Conservation (phyloP, 2,888 invertebrate genomes). For the Chesias legatella region DNA sequence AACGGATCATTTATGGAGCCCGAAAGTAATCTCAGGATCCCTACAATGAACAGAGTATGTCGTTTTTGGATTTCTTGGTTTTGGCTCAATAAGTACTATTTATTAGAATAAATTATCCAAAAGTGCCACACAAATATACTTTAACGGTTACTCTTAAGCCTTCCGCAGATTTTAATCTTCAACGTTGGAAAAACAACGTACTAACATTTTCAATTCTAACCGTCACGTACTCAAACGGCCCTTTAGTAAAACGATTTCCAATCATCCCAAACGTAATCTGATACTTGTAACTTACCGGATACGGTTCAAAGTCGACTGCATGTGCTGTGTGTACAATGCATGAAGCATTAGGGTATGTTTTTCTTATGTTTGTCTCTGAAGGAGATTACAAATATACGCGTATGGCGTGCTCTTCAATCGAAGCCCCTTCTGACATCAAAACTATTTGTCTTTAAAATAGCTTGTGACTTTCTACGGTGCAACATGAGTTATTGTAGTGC, state of each 20-base stretch:
- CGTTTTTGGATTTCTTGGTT: too few species aligned
- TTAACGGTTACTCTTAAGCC: too few species aligned
- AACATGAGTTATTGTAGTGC: constrained; percentile 60
- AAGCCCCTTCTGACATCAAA: constrained; percentile 60
- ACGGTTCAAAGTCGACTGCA: constrained; percentile 30
- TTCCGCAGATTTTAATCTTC: constrained; percentile 11
- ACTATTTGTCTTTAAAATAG: constrained; percentile 74
- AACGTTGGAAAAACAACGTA: constrained; percentile 33
- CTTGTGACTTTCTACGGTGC: constrained; percentile 60
- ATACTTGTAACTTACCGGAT: constrained; percentile 9
- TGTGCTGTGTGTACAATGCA: constrained; percentile 22
- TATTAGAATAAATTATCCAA: too few species aligned
- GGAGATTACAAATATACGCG: constrained; percentile 68
- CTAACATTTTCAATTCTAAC: constrained; percentile 43
- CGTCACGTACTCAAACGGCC: constrained; percentile 43
- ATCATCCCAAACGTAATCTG: background rate
- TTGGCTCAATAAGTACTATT: too few species aligned
- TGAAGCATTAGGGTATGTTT: constrained; percentile 63
- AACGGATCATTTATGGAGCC: too few species aligned
- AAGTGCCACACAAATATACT: too few species aligned
- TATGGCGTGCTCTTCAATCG: constrained; percentile 59
- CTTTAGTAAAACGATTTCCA: constrained; percentile 24
- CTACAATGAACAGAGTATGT: too few species aligned
- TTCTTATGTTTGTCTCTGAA: constrained; percentile 73
- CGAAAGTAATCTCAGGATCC: too few species aligned